Conservation (phyloP, 2,888 invertebrate genomes). For the Acrocyrtus sp. region DNA sequence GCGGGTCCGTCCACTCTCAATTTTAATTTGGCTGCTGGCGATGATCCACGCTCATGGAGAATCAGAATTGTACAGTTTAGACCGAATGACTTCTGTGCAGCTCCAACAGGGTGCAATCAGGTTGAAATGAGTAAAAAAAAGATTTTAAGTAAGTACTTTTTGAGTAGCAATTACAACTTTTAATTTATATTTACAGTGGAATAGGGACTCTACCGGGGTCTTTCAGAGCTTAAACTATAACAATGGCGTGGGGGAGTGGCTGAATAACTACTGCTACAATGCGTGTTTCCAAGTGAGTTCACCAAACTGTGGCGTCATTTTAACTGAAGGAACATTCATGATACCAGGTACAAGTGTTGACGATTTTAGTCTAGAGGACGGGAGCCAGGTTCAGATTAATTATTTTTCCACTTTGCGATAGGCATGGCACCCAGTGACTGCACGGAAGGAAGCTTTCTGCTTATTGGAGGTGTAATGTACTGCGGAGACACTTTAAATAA, state of each 20-base stretch:
- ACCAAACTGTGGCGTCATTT: conserved; percentile 57
- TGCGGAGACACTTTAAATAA: conserved; percentile 58
- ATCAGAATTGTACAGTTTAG: conserved; percentile 61
- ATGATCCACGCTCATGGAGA: conserved; percentile 57
- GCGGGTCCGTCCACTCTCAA: conserved; percentile 48
- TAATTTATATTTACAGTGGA: too few relatives aligned
- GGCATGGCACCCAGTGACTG: conserved; percentile 58
- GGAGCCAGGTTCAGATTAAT: neutral
- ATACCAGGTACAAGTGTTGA: conserved; percentile 52
- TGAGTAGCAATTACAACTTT: neutral
- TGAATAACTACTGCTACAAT: conserved; percentile 52
- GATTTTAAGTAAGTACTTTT: neutral
- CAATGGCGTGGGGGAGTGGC: conserved; percentile 52
- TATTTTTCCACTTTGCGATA: conserved; percentile 15
- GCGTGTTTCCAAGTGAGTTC: conserved; percentile 51
- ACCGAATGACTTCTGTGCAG: conserved; percentile 53
- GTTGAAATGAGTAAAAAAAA: conserved; percentile 30
- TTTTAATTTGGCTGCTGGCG: conserved; percentile 42
- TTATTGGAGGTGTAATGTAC: conserved; percentile 44
- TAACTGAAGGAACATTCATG: conserved; percentile 58
- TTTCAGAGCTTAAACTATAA: conserved; percentile 79
- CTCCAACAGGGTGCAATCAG: conserved; percentile 59
- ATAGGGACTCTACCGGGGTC: conserved; percentile 71
- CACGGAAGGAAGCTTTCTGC: conserved; percentile 44
- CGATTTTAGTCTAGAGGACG: neutral